Evolutionary conservation across 64 coral and sea anemone genomes (phyloP), one percentile per base, ranked within the genome.

Genomic region (Stichodactyla mertensii): DNA sequence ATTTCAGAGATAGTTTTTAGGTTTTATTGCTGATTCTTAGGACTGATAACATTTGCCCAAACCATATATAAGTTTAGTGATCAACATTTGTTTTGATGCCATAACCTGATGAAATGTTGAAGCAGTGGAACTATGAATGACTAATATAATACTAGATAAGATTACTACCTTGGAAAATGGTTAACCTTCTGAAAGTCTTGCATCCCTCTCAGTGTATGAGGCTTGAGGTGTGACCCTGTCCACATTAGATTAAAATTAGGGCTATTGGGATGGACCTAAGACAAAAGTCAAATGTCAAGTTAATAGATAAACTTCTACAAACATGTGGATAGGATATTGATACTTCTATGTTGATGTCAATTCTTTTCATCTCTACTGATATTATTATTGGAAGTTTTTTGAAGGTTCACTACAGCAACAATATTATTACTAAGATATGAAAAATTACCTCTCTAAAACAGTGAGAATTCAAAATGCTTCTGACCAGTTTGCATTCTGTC

Each of bases 191-290:
- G 97, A 70, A 95, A 99, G 13, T 99, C 97, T 66, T 90, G 93
- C 82, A 99, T 84, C 13, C 97, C 97, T 69, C 93, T 92, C 18
- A 99, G 79, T 59, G 97, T 95, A 51, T 99, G 93, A 14, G 97
- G 97, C 52, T 99, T 99, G 55, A 99, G 80, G 57, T 99, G 97
- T 55, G 97, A 99, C 5, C 97, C 97, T 58, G 97, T 99, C 97
- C 97, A 99, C 97, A 99, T 99, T 53, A 99, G 80, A 64, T 99
- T 99, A 79, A 93, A 99, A 79, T 95, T 92, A 51, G 97, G 94
- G 54, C 97, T 99, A 66, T 99, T 99, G 28, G 93, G 97, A 61
- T 99, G 97, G 52, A 99, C 97, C 97, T 99, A 23, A 27, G 31
- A 86, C 5, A 86, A 18, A 80, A 22, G 19, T 79, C 8, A 83